A percentile compares a stretch with the other conserved stretches of the same genome.
Evolutionary conservation across 2,888 invertebrate genomes (phyloP).

Genomic region (Drosophila conformis): DNA sequence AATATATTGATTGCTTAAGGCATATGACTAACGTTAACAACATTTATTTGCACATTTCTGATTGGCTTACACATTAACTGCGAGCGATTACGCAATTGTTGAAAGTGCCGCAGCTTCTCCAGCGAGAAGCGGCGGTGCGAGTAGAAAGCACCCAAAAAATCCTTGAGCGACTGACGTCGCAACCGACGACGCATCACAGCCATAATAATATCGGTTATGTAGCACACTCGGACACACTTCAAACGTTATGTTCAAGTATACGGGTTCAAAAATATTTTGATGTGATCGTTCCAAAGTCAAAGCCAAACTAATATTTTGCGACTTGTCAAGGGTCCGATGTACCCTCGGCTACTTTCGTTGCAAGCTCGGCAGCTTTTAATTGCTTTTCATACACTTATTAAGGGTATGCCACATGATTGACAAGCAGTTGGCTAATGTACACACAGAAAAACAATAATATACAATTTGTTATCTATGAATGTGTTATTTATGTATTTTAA

Average conservation of each 20-base stretch:
- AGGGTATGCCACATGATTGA: background rate
- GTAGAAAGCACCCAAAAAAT: constrained; percentile 64
- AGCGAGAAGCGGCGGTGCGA: constrained; percentile 64
- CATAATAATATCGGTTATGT: constrained; percentile 41
- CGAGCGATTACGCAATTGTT: constrained; percentile 53
- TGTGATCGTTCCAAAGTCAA: constrained; percentile 58
- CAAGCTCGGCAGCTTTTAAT: constrained; percentile 39
- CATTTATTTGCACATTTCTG: constrained; percentile 18
- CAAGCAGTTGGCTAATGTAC: background rate
- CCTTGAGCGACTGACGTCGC: constrained; percentile 71
- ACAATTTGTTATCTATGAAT: background rate
- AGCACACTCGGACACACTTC: background rate
- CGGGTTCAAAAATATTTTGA: constrained; percentile 11
- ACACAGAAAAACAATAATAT: background rate
- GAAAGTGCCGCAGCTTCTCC: constrained; percentile 61
- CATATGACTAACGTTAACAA: constrained; percentile 10
- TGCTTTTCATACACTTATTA: constrained; percentile 29
- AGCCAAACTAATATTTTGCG: constrained; percentile 52
- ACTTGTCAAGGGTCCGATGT: constrained; percentile 47
- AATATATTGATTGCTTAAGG: background rate
- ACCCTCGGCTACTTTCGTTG: constrained; percentile 65
- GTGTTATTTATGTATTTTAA: background rate
- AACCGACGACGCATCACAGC: constrained; percentile 63
- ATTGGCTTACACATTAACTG: constrained; percentile 63
- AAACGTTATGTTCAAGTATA: constrained; percentile 6